These are phyloP conservation scores for Ganaspis brasiliensis DNA, from an alignment of 2,888 invertebrate species.

Conservation along the genomic window DNA sequence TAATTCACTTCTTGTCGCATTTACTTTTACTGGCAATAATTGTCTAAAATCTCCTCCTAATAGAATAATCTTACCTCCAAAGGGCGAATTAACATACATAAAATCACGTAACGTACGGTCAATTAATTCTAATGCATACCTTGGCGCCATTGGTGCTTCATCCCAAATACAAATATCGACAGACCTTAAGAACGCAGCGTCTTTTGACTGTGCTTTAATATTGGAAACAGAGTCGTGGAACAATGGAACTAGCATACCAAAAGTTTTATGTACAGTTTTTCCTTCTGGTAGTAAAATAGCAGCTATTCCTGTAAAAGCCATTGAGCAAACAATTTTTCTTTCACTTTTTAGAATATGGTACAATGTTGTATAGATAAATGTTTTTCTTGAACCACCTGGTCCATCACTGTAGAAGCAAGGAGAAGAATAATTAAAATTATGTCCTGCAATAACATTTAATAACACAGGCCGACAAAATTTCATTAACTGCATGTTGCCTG, in stretches of 20 bases:
- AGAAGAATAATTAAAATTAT: too few species aligned
- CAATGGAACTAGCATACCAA: too few species aligned
- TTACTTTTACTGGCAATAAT: constrained; percentile 51
- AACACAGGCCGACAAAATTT: too few species aligned
- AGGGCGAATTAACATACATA: constrained; percentile 59
- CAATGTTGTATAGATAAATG: constrained; percentile 71
- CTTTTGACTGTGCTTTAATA: constrained; percentile 46
- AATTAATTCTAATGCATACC: constrained; percentile 58
- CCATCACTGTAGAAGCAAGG: constrained; percentile 71
- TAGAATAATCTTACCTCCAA: constrained; percentile 63
- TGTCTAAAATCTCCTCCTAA: constrained; percentile 57
- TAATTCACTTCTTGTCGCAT: constrained; percentile 50
- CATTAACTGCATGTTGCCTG: too few species aligned
- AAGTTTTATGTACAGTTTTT: too few species aligned
- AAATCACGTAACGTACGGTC: constrained; percentile 62
- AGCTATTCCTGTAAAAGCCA: constrained; percentile 57
- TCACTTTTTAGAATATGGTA: constrained; percentile 51
- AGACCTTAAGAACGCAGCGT: constrained; percentile 52
- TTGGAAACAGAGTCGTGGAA: too few species aligned
- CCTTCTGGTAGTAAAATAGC: too few species aligned
- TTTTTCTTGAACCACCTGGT: constrained; percentile 79
- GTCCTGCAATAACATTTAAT: too few species aligned
- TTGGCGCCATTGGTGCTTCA: constrained; percentile 41
- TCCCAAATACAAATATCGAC: too few species aligned
- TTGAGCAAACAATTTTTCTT: constrained; percentile 45